Percentiles rank a stretch among this genome's conserved stretches.
Conservation (phyloP, 2,797 vertebrate genomes). For the Cossypha polioptera region DNA sequence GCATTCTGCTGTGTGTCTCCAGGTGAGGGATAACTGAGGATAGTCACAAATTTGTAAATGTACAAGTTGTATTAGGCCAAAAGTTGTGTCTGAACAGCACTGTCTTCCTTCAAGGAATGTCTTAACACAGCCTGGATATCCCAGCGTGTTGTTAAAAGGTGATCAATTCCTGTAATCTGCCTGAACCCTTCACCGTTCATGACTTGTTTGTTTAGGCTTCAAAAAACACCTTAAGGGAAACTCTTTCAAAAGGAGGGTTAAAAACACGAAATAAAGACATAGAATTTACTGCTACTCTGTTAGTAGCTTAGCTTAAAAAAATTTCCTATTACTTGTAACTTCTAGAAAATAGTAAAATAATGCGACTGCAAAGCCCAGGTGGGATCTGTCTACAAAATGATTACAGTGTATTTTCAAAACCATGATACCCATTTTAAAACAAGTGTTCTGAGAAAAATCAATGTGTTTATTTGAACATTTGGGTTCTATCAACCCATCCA, state of each 20-base stretch:
- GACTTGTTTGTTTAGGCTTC: neutral
- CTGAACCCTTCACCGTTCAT: neutral
- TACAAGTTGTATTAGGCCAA: neutral
- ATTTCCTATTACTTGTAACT: neutral
- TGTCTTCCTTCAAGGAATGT: neutral
- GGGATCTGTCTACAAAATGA: neutral
- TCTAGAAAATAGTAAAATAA: neutral
- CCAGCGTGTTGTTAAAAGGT: neutral
- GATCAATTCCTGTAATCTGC: neutral
- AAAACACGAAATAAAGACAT: neutral
- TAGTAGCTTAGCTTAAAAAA: neutral
- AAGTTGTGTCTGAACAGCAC: neutral
- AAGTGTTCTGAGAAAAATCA: neutral
- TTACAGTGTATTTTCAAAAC: neutral
- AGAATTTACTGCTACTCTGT: neutral
- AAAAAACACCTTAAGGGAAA: neutral
- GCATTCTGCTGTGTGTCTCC: neutral
- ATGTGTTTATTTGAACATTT: neutral
- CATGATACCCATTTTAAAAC: neutral
- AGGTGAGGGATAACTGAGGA: neutral
- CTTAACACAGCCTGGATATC: neutral
- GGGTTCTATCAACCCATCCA: neutral
- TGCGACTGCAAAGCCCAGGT: neutral
- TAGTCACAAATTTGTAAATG: neutral
- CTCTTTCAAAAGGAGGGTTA: neutral